phyloP scores from a whole-genome alignment of 2,888 invertebrate species.

The Drosophila tripunctata region DNA sequence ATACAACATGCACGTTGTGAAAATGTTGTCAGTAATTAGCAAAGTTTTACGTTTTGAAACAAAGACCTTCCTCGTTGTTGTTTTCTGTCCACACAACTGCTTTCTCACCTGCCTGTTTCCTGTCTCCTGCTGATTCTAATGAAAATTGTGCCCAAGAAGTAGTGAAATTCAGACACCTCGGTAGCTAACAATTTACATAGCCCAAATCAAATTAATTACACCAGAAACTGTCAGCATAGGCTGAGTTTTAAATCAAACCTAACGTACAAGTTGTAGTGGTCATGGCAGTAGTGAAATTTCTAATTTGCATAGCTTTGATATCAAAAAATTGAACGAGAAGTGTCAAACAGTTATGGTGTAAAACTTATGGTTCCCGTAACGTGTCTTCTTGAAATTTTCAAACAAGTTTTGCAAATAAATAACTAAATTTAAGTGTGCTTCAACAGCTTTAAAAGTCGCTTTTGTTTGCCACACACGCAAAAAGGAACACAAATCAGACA shows the following conservation, averaged over 20 bases:
- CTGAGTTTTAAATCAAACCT: background rate
- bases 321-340: constrained; percentile 16
- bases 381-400: background rate
- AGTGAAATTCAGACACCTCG: constrained; percentile 15
- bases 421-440: background rate
- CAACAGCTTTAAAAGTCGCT: background rate
- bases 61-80: constrained; percentile 61
- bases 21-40: constrained; percentile 76
- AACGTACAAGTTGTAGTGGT: background rate
- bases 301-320: constrained; percentile 49
- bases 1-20: constrained; percentile 57
- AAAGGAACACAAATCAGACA: constrained; percentile 3
- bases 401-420: background rate
- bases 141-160: constrained; percentile 48
- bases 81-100: constrained; percentile 45
- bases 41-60: constrained; percentile 75
- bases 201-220: constrained; percentile 28
- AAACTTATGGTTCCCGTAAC: no score
- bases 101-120: constrained; percentile 4
- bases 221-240: background rate
- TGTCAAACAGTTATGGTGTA: background rate
- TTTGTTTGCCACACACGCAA: background rate
- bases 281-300: constrained; percentile 11
- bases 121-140: constrained; percentile 38
- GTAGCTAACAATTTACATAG: constrained; percentile 9